These are phyloP conservation scores for Drosophila prosaltans DNA, from an alignment of 1,140 invertebrate species.

Conservation along the genomic window DNA sequence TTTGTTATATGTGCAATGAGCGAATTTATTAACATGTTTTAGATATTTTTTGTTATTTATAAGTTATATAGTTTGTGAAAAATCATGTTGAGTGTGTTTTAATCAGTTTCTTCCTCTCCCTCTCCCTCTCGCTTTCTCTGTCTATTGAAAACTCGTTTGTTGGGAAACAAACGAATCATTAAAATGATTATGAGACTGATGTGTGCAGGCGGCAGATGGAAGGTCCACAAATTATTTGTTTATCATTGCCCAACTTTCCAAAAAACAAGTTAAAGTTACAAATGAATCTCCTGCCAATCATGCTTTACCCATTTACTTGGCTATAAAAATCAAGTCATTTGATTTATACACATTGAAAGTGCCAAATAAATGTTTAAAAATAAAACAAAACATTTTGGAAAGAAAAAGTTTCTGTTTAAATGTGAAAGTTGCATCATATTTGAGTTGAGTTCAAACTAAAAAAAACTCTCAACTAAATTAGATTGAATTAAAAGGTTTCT, in stretches of 20 bases:
- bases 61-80: slow-evolving; percentile 26
- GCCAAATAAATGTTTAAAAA: too few species aligned
- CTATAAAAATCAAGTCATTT: too few species aligned
- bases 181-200: slow-evolving; percentile 36
- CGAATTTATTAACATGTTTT: slow-evolving; percentile 49
- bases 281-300: too few species aligned
- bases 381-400: too few species aligned
- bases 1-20: too few species aligned
- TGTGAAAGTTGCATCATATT: too few species aligned
- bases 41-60: slow-evolving; percentile 30
- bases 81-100: slow-evolving; percentile 14
- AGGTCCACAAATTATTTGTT: neutral
- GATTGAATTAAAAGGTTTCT: too few species aligned
- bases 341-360: too few species aligned
- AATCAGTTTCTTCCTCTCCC: neutral
- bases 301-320: too few species aligned
- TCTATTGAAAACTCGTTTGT: slow-evolving; percentile 41
- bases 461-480: too few species aligned
- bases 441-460: too few species aligned
- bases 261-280: neutral
- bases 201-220: slow-evolving; percentile 8
- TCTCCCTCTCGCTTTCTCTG: neutral
- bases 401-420: too few species aligned
- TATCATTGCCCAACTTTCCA: neutral
- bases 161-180: slow-evolving; percentile 24